phyloP scores from a whole-genome alignment of 2,113 vertebrate species.

The Gambusia holbrooki region DNA sequence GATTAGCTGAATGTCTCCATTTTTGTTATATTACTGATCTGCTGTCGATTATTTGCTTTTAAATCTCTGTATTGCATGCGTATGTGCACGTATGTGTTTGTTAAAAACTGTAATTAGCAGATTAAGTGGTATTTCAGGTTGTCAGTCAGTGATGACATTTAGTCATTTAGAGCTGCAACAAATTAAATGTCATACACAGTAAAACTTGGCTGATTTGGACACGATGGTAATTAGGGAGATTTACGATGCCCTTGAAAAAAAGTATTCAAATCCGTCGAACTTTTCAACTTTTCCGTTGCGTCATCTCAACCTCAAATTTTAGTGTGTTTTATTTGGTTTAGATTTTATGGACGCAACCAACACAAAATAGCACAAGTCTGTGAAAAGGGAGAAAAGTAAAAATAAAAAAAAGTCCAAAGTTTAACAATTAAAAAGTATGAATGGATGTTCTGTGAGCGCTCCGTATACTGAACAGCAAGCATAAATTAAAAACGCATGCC shows the following conservation, averaged over 20 bases:
- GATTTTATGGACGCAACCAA: too few relatives aligned
- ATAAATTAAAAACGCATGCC: too few relatives aligned
- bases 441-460: too few relatives aligned
- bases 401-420: too few relatives aligned
- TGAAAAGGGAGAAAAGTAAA: too few relatives aligned
- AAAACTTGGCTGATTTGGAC: not conserved
- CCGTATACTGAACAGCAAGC: too few relatives aligned
- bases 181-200: conserved; percentile 4
- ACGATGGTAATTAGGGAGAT: not conserved
- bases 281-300: not conserved
- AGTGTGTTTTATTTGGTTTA: too few relatives aligned
- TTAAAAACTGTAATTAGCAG: conserved; percentile 46
- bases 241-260: not conserved
- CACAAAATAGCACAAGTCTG: too few relatives aligned
- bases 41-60: not conserved
- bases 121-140: conserved; percentile 34
- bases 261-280: not conserved
- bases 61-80: conserved; percentile 3
- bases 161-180: conserved; percentile 3
- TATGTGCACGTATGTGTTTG: conserved; percentile 13
- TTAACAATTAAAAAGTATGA: too few relatives aligned
- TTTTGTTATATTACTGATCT: not conserved
- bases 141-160: conserved; percentile 18
- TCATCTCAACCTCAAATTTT: too few relatives aligned
- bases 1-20: conserved; percentile 10